Evolutionary conservation across 2,113 vertebrate species (phyloP), one percentile per base, ranked within the genome.

Genomic region (Plectropomus leopardus): DNA sequence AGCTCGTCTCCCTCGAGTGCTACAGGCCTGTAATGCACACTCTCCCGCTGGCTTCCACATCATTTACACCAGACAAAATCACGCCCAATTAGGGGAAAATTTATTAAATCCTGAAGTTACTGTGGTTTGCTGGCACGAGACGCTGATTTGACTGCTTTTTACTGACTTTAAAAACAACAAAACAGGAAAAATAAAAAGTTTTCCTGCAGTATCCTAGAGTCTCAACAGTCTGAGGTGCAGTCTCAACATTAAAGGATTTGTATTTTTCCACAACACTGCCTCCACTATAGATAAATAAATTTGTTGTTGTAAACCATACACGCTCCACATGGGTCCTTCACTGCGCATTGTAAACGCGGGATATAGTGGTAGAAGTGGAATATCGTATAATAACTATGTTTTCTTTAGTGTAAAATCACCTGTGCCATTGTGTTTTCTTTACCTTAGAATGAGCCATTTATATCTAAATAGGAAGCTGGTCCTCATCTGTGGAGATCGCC

Each of bases 11-110:
- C 80, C 67, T 26, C 17, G 9, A 72, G 77, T 4, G 48, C 64
- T 13, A 28, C 23, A 2, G 64, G 77, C 7, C 71, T 34, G 61
- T 53, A 74, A 86, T 7, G 28, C 78, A 65, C 83, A 28, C 79
- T 28, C 86, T 64, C 79, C 70, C 77, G 34, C 63, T 13, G 1
- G 40, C 81, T 23, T 53, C 57, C 26, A n/a, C 77, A 3, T 55
- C 71, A 47, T 79, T 74, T 54, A 78, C 78, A 83, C 67, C 72
- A 72, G 71, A 81, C 51, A 26, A 34, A 85, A 85, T 74, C 73
- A 82, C 40, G 76, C 51, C 48, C 87, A 87, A 89, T 88, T 90
- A 84, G 90, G 90, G 36, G 86, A 87, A 90, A 88, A 72, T 48
- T 0, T 54, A 78, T 80, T 75, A 84, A 85, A 81, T 40, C 47